Percentiles rank a stretch among this genome's conserved stretches.
Conservation (phyloP, 2,888 invertebrate genomes). For the Aplocera efformata region DNA sequence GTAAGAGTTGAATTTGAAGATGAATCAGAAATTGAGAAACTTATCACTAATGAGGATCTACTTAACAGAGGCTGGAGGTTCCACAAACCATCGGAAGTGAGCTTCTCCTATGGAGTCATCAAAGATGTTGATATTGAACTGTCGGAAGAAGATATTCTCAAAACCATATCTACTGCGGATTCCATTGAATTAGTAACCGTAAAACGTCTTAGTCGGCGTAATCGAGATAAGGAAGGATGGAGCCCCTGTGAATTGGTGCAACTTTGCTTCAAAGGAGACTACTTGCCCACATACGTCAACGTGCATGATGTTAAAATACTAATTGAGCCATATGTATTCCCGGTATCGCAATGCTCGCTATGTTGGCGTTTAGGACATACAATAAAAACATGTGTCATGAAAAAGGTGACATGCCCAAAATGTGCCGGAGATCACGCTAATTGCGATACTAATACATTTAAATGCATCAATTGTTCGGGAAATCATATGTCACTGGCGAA, state of each 20-base stretch:
- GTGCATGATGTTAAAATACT: not conserved
- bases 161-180: not conserved
- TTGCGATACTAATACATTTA: slow-evolving; percentile 4
- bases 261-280: not conserved
- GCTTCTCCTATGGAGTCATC: too few relatives aligned
- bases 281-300: not conserved
- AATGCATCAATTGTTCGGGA: slow-evolving; percentile 12
- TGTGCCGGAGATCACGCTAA: slow-evolving; percentile 9
- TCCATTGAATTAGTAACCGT: too few relatives aligned
- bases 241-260: slow-evolving; percentile 2
- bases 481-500: slow-evolving; percentile 7
- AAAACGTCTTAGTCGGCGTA: not conserved
- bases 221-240: not conserved
- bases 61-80: not conserved
- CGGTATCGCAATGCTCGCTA: not conserved
- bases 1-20: too few relatives aligned
- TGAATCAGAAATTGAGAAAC: not conserved
- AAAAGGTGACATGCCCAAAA: slow-evolving; percentile 11
- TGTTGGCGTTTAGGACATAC: slow-evolving; percentile 11
- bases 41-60: not conserved
- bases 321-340: not conserved
- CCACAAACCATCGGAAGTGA: too few relatives aligned
- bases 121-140: too few relatives aligned
- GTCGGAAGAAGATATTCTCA: slow-evolving; percentile 7
- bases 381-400: slow-evolving; percentile 1